Percentiles rank a stretch among this genome's conserved stretches.
phyloP scores from a whole-genome alignment of 2,888 invertebrate genomes.

The Spatulosminthurus flaviceps region DNA sequence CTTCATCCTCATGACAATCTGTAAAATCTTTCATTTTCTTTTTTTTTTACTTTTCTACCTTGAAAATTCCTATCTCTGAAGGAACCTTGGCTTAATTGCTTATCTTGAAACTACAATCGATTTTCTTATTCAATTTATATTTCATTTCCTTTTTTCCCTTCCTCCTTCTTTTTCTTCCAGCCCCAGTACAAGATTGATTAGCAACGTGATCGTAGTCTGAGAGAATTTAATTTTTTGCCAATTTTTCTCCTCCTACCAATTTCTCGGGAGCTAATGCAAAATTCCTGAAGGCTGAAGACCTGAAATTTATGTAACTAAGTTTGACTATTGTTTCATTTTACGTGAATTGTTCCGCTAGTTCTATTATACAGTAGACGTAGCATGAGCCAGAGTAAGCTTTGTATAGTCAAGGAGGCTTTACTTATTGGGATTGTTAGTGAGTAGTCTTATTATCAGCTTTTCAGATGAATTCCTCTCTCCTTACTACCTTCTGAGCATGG shows the following conservation, averaged over 20 bases:
- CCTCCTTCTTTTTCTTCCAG: not conserved
- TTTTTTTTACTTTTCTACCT: not conserved
- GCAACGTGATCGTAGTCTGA: too few species aligned
- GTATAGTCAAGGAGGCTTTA: too few species aligned
- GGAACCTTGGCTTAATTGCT: too few species aligned
- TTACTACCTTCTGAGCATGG: not conserved
- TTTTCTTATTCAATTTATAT: conserved; percentile 5
- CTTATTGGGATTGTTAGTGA: not conserved
- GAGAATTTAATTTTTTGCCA: too few species aligned
- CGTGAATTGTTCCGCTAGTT: too few species aligned
- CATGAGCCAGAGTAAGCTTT: too few species aligned
- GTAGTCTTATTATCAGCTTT: conserved; percentile 39
- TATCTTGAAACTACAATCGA: not conserved
- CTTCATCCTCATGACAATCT: not conserved
- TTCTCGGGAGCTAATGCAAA: too few species aligned
- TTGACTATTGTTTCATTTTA: too few species aligned
- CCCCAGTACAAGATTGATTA: conserved; percentile 6
- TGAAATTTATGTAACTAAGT: too few species aligned
- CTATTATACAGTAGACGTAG: too few species aligned
- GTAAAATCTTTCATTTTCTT: conserved; percentile 1
- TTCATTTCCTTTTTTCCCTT: not conserved
- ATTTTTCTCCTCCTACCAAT: too few species aligned
- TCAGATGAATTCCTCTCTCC: conserved; percentile 35
- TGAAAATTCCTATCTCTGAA: not conserved
- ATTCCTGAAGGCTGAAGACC: too few species aligned